Evolutionary conservation across 2,888 invertebrate genomes (phyloP).

Genomic region (Oxystoma pomonae): DNA sequence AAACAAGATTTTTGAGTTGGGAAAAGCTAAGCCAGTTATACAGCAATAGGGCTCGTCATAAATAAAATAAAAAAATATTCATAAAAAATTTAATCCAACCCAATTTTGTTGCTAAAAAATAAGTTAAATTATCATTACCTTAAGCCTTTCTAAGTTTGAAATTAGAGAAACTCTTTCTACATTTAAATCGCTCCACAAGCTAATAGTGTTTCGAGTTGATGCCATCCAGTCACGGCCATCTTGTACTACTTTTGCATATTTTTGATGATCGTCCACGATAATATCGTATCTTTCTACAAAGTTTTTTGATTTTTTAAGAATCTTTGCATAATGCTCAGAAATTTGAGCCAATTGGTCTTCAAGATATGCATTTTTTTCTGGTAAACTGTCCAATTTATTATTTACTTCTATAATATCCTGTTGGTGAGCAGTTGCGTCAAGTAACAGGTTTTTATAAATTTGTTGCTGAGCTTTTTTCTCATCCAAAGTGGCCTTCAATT

Average conservation of each 20-base stretch:
- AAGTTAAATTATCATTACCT: conserved; percentile 36
- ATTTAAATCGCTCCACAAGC: conserved; percentile 78
- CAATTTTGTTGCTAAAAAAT: not conserved
- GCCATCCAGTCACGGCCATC: conserved; percentile 86
- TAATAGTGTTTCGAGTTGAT: conserved; percentile 75
- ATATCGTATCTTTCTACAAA: conserved; percentile 83
- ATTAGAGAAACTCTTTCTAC: conserved; percentile 80
- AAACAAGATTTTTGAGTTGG: too few species aligned
- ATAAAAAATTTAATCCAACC: not conserved
- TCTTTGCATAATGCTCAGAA: conserved; percentile 66
- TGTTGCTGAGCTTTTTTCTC: conserved; percentile 88
- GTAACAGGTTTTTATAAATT: conserved; percentile 74
- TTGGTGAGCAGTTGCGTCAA: conserved; percentile 80
- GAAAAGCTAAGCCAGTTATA: too few species aligned
- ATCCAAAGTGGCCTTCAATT: conserved; percentile 80
- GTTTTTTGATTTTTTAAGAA: conserved; percentile 66
- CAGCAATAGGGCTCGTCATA: too few species aligned
- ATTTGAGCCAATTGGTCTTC: conserved; percentile 66
- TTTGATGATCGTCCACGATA: conserved; percentile 85
- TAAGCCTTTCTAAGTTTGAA: conserved; percentile 81
- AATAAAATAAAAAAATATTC: too few species aligned
- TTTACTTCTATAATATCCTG: conserved; percentile 79
- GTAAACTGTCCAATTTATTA: conserved; percentile 74
- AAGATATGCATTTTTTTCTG: conserved; percentile 72
- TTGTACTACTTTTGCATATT: conserved; percentile 81